Base-by-base conservation (phyloP, 2,797 vertebrate species). In the Etheostoma nigrum region DNA sequence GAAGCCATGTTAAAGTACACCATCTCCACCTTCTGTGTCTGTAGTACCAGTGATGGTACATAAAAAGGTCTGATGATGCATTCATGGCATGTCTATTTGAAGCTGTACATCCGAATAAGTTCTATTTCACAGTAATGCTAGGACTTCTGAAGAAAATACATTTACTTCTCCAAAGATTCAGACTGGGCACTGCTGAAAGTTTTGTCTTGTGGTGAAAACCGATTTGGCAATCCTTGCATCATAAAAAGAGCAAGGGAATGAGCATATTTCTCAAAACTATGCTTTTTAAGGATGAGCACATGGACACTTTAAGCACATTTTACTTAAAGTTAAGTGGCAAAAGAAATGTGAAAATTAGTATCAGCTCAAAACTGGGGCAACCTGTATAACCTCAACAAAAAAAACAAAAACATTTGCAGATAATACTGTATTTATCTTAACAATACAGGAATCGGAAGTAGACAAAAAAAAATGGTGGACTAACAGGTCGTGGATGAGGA, bases 41-140 rank as follows among this genome's bases (percentile, higher is more conserved):
- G 16, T 55, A 68, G 42, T 40, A 40, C 21, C 12, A 67, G 10
- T 53, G 51, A 33, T 55, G 36, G 44, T 66, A 73, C 66, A 67
- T 54, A 69, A 21, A 68, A 27, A 27, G 21, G 13, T 25, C 30
- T 45, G 12, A 25, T 27, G 21, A 40, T 10, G 13, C 14, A 52
- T 54, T 73, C 62, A 57, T 40, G 27, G 18, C 8, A 42, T 47
- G 49, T 51, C 44, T 53, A 49, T 60, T 59, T 79, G 54, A 69
- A 66, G 74, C 53, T 68, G 59, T 57, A 25, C 52, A 59, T 67
- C n/a, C 42, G 55, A 59, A 73, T 67, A 59, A 52, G 16, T 19
- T 57, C n/a, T 54, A 36, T 76, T 57, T 67, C 45, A 40, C 45
- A 58, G 19, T 58, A 23, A 49, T 64, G 40, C 52, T 9, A 6